Evolutionary conservation across 2,888 invertebrate species (phyloP).

Genomic region (Drosophila mimica): DNA sequence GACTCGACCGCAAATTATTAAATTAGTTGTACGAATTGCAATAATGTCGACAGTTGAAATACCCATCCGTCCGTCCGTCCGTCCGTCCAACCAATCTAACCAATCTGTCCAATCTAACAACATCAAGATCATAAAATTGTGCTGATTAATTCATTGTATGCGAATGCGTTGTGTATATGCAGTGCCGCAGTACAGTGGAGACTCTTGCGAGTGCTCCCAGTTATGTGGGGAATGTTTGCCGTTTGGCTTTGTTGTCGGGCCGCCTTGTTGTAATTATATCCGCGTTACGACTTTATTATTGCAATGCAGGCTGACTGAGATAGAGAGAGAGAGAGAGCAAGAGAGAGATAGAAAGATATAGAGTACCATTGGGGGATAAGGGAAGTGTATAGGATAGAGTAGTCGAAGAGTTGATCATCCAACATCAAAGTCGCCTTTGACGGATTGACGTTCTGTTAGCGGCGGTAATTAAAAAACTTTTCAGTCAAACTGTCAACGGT

Average conservation of each 20-base stretch:
- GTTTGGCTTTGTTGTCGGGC: conserved; percentile 71
- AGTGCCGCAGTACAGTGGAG: conserved; percentile 49
- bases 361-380: background rate
- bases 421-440: conserved; percentile 39
- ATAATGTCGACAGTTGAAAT: conserved; percentile 45
- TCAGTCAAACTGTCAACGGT: conserved; percentile 74
- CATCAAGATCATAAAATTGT: conserved; percentile 58
- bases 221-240: conserved; percentile 68
- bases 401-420: conserved; percentile 31
- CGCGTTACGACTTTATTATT: conserved; percentile 77
- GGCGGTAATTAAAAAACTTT: conserved; percentile 62
- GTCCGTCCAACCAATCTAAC: background rate
- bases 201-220: conserved; percentile 35
- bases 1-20: conserved; percentile 68
- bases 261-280: conserved; percentile 76
- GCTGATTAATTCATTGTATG: conserved; percentile 77
- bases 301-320: conserved; percentile 11
- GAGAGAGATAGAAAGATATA: background rate
- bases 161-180: conserved; percentile 50
- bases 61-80: background rate
- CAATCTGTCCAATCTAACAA: conserved; percentile 28
- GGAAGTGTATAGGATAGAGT: conserved; percentile 6
- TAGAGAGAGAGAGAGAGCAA: background rate
- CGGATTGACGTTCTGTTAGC: conserved; percentile 46
- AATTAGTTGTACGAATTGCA: conserved; percentile 77